Percentiles rank a stretch among this genome's conserved stretches.
Evolutionary conservation across 1,140 invertebrate species (phyloP).

Genomic region (Himalopsyche phryganea): DNA sequence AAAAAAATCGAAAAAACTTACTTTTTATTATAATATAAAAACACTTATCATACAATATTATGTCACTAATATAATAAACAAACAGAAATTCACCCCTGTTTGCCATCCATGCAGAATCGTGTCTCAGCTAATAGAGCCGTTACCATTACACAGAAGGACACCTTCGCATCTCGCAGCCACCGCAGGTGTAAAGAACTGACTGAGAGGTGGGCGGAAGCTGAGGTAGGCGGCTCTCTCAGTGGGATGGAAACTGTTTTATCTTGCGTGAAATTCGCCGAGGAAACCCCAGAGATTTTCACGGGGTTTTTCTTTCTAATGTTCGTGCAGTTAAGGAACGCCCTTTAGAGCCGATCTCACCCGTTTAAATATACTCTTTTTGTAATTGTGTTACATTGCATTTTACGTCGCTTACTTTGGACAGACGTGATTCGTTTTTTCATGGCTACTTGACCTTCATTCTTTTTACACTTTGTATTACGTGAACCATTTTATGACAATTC

Average conservation of each 20-base stretch:
- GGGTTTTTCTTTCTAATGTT: conserved; percentile 17
- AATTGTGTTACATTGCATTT: conserved; percentile 8
- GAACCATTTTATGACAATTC: too few relatives aligned
- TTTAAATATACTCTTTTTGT: conserved; percentile 14
- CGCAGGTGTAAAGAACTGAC: not conserved
- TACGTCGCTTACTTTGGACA: too few relatives aligned
- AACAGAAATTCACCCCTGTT: not conserved
- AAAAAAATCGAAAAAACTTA: too few relatives aligned
- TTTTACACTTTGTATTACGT: too few relatives aligned
- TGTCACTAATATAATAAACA: not conserved
- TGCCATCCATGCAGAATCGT: not conserved
- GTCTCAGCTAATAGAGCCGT: conserved; percentile 3
- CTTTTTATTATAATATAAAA: too few relatives aligned
- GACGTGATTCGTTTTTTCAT: too few relatives aligned
- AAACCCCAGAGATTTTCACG: conserved; percentile 9
- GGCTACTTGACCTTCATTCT: too few relatives aligned
- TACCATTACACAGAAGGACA: conserved; percentile 6
- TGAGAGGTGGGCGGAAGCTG: not conserved
- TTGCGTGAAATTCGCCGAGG: conserved; percentile 26
- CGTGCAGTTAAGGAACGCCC: conserved; percentile 11
- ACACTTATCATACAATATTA: not conserved
- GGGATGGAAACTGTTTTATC: conserved; percentile 19
- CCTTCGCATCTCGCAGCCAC: not conserved
- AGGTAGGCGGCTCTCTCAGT: not conserved
- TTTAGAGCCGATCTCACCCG: conserved; percentile 18